Evolutionary conservation across 2,888 invertebrate genomes (phyloP).

Genomic region (Calephelis perditalis): DNA sequence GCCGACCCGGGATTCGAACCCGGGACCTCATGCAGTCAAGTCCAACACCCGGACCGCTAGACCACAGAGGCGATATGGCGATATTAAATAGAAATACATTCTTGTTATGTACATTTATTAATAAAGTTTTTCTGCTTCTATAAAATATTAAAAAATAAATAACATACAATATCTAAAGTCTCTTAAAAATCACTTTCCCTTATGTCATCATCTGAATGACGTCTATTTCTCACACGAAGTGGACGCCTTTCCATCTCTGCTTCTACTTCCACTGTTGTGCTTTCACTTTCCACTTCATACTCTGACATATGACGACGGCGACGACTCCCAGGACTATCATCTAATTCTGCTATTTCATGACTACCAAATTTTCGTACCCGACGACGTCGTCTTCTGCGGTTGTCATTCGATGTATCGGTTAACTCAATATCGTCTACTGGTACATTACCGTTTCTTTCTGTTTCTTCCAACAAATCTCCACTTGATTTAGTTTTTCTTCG

Average conservation of each 20-base stretch:
- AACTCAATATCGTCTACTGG: constrained; percentile 54
- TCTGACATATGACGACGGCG: constrained; percentile 59
- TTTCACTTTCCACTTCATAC: constrained; percentile 43
- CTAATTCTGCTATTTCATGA: constrained; percentile 66
- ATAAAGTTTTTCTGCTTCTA: not conserved
- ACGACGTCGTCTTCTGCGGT: constrained; percentile 44
- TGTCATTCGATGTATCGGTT: constrained; percentile 42
- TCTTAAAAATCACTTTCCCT: constrained; percentile 67
- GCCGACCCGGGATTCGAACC: no score
- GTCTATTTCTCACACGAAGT: constrained; percentile 49
- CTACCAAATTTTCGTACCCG: constrained; percentile 56
- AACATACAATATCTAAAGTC: not conserved
- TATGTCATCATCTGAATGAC: constrained; percentile 60
- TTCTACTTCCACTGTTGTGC: constrained; percentile 52
- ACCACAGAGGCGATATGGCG: no score
- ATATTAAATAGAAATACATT: no score
- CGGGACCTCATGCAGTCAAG: no score
- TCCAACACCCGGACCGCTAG: no score
- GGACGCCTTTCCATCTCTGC: constrained; percentile 45
- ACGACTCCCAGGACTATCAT: constrained; percentile 64
- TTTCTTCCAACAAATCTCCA: constrained; percentile 68
- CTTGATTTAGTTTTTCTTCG: constrained; percentile 73
- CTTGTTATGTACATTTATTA: no score
- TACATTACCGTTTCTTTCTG: constrained; percentile 60
- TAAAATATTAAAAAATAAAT: constrained; percentile 4